Evolutionary conservation across 2,888 invertebrate genomes (phyloP).

Genomic region (Coleophora deauratella): DNA sequence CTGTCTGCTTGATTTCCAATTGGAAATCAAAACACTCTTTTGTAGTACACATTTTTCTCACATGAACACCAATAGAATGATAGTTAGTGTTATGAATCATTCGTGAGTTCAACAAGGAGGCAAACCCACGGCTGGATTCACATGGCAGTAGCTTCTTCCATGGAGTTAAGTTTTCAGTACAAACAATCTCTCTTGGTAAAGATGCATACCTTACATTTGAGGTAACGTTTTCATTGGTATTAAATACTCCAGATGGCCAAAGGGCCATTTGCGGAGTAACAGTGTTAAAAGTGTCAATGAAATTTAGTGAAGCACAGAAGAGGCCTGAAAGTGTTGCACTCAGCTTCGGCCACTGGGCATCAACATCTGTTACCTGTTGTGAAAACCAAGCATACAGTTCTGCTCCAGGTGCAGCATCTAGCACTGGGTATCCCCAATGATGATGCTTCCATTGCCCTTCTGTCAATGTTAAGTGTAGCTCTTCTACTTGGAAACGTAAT

Average conservation of each 20-base stretch:
- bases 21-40: conserved; percentile 74
- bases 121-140: conserved; percentile 90
- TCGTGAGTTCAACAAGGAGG: conserved; percentile 90
- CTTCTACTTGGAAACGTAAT: conserved; percentile 87
- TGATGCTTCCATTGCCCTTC: conserved; percentile 96
- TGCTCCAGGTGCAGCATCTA: conserved; percentile 93
- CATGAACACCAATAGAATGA: conserved; percentile 91
- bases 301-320: conserved; percentile 96
- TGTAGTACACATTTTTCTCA: conserved; percentile 84
- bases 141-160: conserved; percentile 98
- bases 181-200: conserved; percentile 96
- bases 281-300: conserved; percentile 89
- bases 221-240: conserved; percentile 59
- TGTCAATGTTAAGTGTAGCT: conserved; percentile 92
- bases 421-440: conserved; percentile 94
- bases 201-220: conserved; percentile 85
- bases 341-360: conserved; percentile 90
- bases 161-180: conserved; percentile 98
- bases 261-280: conserved; percentile 89
- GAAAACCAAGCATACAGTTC: conserved; percentile 96
- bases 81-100: conserved; percentile 94
- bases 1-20: conserved; percentile 88
- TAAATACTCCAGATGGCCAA: conserved; percentile 80
- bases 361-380: conserved; percentile 77
- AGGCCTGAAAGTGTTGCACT: conserved; percentile 94